These are phyloP conservation scores for Atherinosoma microstoma DNA, from an alignment of 2,797 vertebrate species.

Conservation along the genomic window DNA sequence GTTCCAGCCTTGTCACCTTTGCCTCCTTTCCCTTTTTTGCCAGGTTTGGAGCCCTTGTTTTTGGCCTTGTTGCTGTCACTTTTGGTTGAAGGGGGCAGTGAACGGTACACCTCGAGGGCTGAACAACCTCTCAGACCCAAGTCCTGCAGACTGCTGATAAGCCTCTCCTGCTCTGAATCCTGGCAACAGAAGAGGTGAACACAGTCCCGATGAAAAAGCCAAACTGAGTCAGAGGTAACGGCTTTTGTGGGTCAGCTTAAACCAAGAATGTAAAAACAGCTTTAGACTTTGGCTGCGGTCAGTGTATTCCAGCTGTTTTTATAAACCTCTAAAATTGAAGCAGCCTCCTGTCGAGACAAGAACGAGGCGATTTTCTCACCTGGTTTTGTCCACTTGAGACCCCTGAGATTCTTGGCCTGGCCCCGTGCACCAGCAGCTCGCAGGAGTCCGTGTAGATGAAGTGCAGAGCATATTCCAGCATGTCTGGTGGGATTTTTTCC, in stretches of 20 bases:
- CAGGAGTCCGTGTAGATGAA: slow-evolving; percentile 96
- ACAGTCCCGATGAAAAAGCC: slow-evolving; percentile 23
- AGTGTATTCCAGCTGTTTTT: not conserved
- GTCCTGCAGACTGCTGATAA: slow-evolving; percentile 89
- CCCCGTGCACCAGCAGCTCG: slow-evolving; percentile 90
- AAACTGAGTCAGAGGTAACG: slow-evolving; percentile 2
- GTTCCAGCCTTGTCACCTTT: slow-evolving; percentile 67
- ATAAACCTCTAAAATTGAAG: not conserved
- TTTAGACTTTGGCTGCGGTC: not conserved
- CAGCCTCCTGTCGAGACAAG: not conserved
- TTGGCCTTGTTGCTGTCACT: slow-evolving; percentile 87
- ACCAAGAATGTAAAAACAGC: not conserved
- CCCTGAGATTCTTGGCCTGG: slow-evolving; percentile 79
- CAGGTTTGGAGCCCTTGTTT: slow-evolving; percentile 79
- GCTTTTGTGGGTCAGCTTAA: not conserved
- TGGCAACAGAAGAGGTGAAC: slow-evolving; percentile 38
- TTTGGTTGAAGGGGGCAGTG: slow-evolving; percentile 82
- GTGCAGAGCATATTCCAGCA: slow-evolving; percentile 89
- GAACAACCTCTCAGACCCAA: slow-evolving; percentile 86
- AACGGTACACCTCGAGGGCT: slow-evolving; percentile 90
- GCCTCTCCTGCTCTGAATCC: slow-evolving; percentile 83
- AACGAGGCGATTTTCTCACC: slow-evolving; percentile 24
- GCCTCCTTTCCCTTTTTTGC: slow-evolving; percentile 86
- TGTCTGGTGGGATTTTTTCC: slow-evolving; percentile 90
- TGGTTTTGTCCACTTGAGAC: slow-evolving; percentile 45